phyloP scores from a whole-genome alignment of 2,113 vertebrate genomes.

The Nesogale talazaci region DNA sequence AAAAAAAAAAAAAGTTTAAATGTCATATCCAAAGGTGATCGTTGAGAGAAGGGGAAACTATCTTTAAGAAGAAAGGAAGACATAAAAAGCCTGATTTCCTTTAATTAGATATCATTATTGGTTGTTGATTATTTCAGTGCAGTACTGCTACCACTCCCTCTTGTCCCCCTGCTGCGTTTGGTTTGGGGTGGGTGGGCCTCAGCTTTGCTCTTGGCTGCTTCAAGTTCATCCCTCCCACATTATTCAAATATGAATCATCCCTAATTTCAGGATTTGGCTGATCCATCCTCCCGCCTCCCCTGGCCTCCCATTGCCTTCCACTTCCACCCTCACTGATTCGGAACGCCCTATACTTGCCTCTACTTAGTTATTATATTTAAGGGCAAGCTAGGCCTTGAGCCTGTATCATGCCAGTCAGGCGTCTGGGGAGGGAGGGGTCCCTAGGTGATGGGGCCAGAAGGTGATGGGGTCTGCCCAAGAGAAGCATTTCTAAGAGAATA shows the following conservation, averaged over 20 bases:
- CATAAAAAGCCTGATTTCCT: background rate
- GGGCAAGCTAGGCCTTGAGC: background rate
- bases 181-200: background rate
- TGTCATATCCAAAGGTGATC: background rate
- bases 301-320: slow-evolving; percentile 18
- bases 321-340: slow-evolving; percentile 10
- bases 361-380: background rate
- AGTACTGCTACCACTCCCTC: background rate
- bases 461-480: background rate
- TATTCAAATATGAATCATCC: slow-evolving; percentile 77
- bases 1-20: background rate
- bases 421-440: background rate
- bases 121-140: background rate
- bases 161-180: background rate
- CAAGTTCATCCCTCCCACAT: slow-evolving; percentile 69
- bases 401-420: background rate
- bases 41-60: background rate
- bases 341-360: slow-evolving; percentile 32
- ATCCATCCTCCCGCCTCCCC: slow-evolving; percentile 12
- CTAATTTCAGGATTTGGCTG: slow-evolving; percentile 72
- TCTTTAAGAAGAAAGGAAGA: slow-evolving; percentile 9
- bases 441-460: background rate
- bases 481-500: background rate
- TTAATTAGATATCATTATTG: background rate
- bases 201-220: slow-evolving; percentile 66